Base-by-base conservation (phyloP, 1,140 invertebrate species). In the Neotoxoptera formosana region DNA sequence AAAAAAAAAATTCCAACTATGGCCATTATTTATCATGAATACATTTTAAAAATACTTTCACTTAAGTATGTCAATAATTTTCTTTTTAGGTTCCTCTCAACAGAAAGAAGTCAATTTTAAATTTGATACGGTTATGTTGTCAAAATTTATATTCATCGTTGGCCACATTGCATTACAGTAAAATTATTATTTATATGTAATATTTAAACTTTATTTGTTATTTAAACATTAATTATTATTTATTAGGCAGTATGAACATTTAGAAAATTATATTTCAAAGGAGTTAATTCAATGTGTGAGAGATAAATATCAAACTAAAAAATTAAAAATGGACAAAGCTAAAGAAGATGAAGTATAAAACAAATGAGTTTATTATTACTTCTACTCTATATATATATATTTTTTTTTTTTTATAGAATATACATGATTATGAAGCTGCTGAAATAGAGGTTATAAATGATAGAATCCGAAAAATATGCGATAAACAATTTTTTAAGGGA, bases 181-280 rank as follows among this genome's bases (percentile, higher is more conserved):
- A 94, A 91, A n/a, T 21, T 51, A 41, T 84, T n/a, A 45, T n/a
- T n/a, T 17, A n/a, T 76, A 76, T 17, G n/a, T 76, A 2, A 76
- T 76, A 6, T 45, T 67, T 51, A 51, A n/a, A 56, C 9, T 51
- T 8, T 17, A 51, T 25, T 36, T n/a, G 6, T 41, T 86, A 60
- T 84, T 36, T 81, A 81, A 81, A 83, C 47, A n/a, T 25, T 87
- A 84, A n/a, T 93, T 89, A 41, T 36, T 47, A 53, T 93, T 81
- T 51, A 45, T 98, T 48, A 96, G 97, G 94, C 96, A 98, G 94
- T 96, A 98, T 94, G 96, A 98, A 34, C 96, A 98, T 95, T 95
- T 98, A 45, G 98, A 99, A 94, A 96, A 97, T 23, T 96, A 96
- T 94, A 96, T 98, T 23, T 97, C 98, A 93, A 97, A 96, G 53